Percentiles rank a stretch among this genome's conserved stretches.
These are phyloP conservation scores for Andrena chrysosceles DNA, from an alignment of 2,888 invertebrate genomes.

Conservation along the genomic window DNA sequence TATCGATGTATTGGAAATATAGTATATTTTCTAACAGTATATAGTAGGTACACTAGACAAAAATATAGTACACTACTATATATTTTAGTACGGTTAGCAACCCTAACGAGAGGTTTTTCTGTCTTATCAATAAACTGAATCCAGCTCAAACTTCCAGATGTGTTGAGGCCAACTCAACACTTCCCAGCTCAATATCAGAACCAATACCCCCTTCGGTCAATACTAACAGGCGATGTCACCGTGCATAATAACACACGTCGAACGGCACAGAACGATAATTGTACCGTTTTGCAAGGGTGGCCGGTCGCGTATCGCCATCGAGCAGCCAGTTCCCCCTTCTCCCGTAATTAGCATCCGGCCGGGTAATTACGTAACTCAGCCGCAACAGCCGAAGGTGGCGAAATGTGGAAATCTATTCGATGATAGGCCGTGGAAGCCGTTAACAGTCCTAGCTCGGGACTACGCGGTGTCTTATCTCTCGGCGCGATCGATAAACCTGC, in stretches of 20 bases:
- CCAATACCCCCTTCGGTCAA: background rate
- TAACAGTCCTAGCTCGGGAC: constrained; percentile 19
- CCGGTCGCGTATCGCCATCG: background rate
- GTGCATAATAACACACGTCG: background rate
- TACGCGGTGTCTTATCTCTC: constrained; percentile 31
- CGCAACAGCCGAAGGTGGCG: constrained; percentile 36
- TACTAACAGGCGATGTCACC: background rate
- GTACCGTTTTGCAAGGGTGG: background rate
- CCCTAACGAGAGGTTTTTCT: too few relatives aligned
- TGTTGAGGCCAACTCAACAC: background rate
- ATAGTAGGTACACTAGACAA: too few relatives aligned
- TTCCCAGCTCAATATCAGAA: background rate
- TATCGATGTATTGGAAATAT: too few relatives aligned
- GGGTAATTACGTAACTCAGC: constrained; percentile 33
- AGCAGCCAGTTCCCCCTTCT: background rate
- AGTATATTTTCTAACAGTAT: too few relatives aligned
- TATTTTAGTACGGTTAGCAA: too few relatives aligned
- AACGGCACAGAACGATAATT: constrained; percentile 7
- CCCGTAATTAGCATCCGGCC: constrained; percentile 22
- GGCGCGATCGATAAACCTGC: constrained; percentile 63
- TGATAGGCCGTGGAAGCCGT: constrained; percentile 19
- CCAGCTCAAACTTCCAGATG: too few relatives aligned
- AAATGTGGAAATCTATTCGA: constrained; percentile 43
- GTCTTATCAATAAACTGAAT: too few relatives aligned
- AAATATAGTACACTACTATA: too few relatives aligned